Base-by-base conservation (phyloP, 2,888 invertebrate species). In the Drosophila pseudotalamancana region DNA sequence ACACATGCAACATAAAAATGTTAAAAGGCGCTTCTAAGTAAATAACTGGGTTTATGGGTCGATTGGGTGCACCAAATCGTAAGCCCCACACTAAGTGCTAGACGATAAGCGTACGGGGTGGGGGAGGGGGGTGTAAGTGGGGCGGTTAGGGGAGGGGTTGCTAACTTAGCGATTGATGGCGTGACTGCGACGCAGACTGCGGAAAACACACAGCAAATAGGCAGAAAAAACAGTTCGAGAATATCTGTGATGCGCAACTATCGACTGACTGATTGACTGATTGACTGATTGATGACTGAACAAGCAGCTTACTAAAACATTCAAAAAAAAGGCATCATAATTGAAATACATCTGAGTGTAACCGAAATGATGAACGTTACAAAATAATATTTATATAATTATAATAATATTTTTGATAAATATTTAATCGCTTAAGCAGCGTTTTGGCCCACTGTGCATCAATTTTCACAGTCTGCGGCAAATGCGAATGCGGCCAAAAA, bases 21-120 rank as follows among this genome's bases (percentile, higher is more conserved):
- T 84, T 88, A 88, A 83, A 83, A 83, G 83, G 83, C 88, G 88
- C 84, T 85, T 73, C 81, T 87, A 89, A 88, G 76, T 81, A 79
- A 84, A 87, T 85, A 89, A 89, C 90, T 89, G 76, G 89, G 89
- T 90, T 89, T 89, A 81, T 90, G 89, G 90, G 89, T 89, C 90
- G 89, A 89, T 90, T 90, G 90, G 88, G 87, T 89, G 87, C 89
- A 89, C 82, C 85, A 89, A 89, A 89, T 88, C 86, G 88, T 87
- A 80, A 82, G 86, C 68, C 54, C 77, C 68, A 77, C 61, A 76
- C 75, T 60, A 66, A 79, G 79, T 57, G 57, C 42, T 42, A 48
- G 40, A 64, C 65, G 63, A 32, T 40, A 21, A 16, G 11, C 27
- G 23, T 3, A n/a, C 21, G 12, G 35, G 6, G 5, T 4, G 12